phyloP scores from a whole-genome alignment of 2,113 vertebrate species.

The Salvator merianae region DNA sequence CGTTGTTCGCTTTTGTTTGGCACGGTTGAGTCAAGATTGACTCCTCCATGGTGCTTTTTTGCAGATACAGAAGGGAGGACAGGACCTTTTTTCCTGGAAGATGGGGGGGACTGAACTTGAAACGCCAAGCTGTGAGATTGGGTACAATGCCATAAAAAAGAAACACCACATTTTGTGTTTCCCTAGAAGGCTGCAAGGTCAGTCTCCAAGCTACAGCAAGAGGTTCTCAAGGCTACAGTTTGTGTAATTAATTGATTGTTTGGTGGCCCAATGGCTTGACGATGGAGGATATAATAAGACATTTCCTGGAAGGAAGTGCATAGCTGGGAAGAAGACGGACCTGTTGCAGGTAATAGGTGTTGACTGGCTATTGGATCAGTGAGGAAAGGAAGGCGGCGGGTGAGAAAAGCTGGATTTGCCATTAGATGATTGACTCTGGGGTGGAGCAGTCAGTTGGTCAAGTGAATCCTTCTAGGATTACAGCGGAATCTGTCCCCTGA shows the following conservation, averaged over 20 bases:
- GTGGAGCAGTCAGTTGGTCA: not conserved
- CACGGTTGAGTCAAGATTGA: no score
- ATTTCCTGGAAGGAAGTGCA: not conserved
- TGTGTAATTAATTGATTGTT: not conserved
- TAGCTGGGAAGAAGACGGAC: not conserved
- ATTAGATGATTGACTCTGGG: not conserved
- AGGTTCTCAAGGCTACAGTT: not conserved
- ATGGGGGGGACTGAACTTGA: no score
- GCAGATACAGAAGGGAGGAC: no score
- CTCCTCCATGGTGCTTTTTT: no score
- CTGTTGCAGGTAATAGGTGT: not conserved
- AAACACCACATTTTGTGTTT: no score
- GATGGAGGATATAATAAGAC: not conserved
- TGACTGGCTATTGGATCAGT: not conserved
- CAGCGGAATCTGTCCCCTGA: not conserved
- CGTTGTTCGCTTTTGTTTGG: no score
- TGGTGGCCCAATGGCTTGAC: not conserved
- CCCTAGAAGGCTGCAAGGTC: fast-evolving
- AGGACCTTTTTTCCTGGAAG: no score
- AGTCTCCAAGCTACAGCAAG: not conserved
- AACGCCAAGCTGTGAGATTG: not conserved
- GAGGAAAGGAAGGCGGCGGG: not conserved
- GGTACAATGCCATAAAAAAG: no score
- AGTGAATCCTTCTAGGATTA: not conserved
- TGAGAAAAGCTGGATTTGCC: not conserved